Conservation (phyloP, 2,797 vertebrate species). For the Lepus townsendii region DNA sequence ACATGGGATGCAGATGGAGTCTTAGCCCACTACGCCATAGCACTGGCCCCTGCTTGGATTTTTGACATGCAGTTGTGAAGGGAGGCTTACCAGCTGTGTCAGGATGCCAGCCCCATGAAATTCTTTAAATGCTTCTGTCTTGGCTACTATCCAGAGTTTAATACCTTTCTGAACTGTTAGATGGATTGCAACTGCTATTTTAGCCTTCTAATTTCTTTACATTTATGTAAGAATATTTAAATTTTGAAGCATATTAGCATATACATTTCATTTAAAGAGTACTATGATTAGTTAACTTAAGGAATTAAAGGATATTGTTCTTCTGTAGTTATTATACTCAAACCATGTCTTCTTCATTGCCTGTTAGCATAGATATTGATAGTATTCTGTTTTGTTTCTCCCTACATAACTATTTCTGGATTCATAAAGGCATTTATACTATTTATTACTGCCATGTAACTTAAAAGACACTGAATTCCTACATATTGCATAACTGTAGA, state of each 20-base stretch:
- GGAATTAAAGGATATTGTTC: not conserved
- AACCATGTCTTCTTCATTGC: not conserved
- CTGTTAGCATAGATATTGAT: not conserved
- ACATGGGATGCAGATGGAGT: no score
- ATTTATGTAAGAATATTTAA: not conserved
- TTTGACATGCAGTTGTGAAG: no score
- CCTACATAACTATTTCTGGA: not conserved
- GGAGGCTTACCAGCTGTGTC: no score
- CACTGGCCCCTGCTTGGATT: no score
- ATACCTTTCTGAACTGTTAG: not conserved
- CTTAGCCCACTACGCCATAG: no score
- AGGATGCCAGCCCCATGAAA: not conserved
- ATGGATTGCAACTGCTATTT: not conserved
- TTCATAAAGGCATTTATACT: constrained; percentile 36
- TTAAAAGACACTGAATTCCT: constrained; percentile 9
- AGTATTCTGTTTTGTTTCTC: not conserved
- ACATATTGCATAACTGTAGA: not conserved
- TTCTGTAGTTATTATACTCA: not conserved
- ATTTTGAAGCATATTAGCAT: constrained; percentile 33
- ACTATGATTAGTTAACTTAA: not conserved
- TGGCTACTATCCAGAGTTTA: not conserved
- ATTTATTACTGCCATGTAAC: constrained; percentile 26
- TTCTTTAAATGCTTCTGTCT: constrained; percentile 1
- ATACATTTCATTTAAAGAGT: constrained; percentile 19
- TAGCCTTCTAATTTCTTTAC: not conserved